Percentiles rank a stretch among this genome's conserved stretches.
These are phyloP conservation scores for Oreortyx pictus DNA, from an alignment of 2,797 vertebrate species.

Conservation along the genomic window DNA sequence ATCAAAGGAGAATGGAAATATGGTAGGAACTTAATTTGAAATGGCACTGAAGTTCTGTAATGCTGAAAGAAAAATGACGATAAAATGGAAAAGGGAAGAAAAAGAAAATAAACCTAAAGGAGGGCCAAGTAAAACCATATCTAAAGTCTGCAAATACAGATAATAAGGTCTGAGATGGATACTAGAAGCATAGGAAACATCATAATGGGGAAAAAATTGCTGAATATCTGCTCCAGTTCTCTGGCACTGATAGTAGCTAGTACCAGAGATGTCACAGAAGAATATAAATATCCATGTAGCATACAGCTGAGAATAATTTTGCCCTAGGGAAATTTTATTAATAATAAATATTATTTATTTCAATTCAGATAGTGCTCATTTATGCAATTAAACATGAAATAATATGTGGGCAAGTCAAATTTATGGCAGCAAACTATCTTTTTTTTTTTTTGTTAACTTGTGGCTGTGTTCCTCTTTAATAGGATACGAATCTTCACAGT, in stretches of 20 bases:
- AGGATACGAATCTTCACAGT: not conserved
- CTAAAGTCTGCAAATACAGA: constrained; percentile 22
- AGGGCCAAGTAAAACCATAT: not conserved
- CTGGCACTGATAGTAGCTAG: not conserved
- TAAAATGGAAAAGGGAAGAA: not conserved
- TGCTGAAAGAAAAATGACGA: not conserved
- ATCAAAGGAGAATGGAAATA: not conserved
- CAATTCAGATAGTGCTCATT: not conserved
- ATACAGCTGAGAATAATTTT: not conserved
- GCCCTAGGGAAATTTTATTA: not conserved
- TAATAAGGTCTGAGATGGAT: constrained; percentile 21
- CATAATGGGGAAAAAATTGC: not conserved
- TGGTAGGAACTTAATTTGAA: constrained; percentile 17
- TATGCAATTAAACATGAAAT: not conserved
- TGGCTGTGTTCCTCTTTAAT: not conserved
- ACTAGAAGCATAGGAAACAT: not conserved
- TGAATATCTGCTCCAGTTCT: not conserved
- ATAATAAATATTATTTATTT: not conserved
- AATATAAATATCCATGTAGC: not conserved
- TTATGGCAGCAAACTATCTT: not conserved
- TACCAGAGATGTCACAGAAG: not conserved
- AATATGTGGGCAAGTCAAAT: not conserved
- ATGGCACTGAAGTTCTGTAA: not conserved
- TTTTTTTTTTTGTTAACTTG: not conserved
- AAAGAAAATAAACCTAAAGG: not conserved